Evolutionary conservation across 2,113 vertebrate species (phyloP).

Genomic region (Chionis minor): DNA sequence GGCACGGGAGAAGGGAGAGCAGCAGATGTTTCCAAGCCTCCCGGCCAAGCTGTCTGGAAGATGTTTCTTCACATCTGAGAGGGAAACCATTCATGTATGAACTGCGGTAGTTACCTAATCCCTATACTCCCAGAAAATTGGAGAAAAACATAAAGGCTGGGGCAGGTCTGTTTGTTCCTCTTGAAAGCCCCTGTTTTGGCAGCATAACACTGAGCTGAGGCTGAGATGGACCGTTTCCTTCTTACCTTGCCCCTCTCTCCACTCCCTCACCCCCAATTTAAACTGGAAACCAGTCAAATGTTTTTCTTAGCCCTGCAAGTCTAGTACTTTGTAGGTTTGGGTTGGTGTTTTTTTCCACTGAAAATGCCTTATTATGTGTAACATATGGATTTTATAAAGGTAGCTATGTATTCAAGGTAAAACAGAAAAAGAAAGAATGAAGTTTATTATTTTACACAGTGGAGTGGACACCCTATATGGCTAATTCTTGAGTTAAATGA

Average conservation of each 20-base stretch:
- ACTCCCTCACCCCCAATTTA: not conserved
- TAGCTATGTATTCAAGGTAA: not conserved
- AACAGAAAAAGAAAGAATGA: not conserved
- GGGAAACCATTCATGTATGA: not conserved
- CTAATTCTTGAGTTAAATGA: not conserved
- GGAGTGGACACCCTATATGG: not conserved
- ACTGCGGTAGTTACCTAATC: not conserved
- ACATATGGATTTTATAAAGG: conserved; percentile 26
- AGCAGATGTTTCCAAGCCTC: not conserved
- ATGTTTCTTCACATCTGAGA: not conserved
- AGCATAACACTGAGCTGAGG: not conserved
- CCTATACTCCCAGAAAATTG: not conserved
- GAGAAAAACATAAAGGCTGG: not conserved
- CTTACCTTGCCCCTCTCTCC: not conserved
- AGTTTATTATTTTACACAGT: conserved; percentile 19
- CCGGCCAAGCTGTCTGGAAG: not conserved
- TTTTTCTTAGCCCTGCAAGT: not conserved
- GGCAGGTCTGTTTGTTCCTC: not conserved
- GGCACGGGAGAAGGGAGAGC: not conserved
- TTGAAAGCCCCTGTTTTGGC: not conserved
- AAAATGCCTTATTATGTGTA: not conserved
- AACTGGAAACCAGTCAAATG: not conserved
- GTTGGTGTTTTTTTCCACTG: not conserved
- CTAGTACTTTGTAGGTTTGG: not conserved
- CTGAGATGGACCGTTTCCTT: not conserved